Conservation (phyloP, 2,888 invertebrate species). For the Agelastica alni region DNA sequence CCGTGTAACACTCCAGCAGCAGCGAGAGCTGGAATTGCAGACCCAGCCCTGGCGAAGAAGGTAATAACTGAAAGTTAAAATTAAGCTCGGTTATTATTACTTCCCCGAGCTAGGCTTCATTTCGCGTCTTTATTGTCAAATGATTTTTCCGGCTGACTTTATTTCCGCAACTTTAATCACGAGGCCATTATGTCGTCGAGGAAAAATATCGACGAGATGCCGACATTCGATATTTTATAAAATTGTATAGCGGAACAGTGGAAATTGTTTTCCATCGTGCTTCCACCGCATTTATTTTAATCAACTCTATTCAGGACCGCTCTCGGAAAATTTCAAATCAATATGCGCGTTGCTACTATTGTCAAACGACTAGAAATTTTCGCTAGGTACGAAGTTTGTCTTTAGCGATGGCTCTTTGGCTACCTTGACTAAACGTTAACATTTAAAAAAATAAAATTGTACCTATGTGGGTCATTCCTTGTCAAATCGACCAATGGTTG, state of each 20-base stretch:
- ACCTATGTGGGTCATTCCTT: too few species aligned
- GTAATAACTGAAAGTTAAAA: neutral
- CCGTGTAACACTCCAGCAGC: too few species aligned
- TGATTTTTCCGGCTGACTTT: slow-evolving; percentile 13
- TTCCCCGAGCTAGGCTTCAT: slow-evolving; percentile 4
- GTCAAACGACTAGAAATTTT: too few species aligned
- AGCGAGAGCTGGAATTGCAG: too few species aligned
- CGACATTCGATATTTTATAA: slow-evolving; percentile 10
- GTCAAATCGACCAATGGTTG: too few species aligned
- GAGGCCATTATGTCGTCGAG: slow-evolving; percentile 13
- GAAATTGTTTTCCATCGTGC: slow-evolving; percentile 22
- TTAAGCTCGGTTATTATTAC: neutral
- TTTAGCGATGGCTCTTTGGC: too few species aligned
- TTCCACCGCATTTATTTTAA: slow-evolving; percentile 29
- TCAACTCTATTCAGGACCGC: slow-evolving; percentile 21
- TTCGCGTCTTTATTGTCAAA: slow-evolving; percentile 12
- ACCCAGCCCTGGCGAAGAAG: too few species aligned
- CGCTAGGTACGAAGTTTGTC: too few species aligned
- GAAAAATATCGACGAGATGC: slow-evolving; percentile 4
- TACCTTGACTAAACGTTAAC: too few species aligned
- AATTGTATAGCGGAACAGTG: slow-evolving; percentile 14
- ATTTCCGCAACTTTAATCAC: slow-evolving; percentile 20
- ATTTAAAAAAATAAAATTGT: too few species aligned
- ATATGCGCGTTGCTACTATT: too few species aligned
- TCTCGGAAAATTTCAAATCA: slow-evolving; percentile 11